Conservation (phyloP, 2,113 vertebrate species). For the Dasyornis broadbenti region DNA sequence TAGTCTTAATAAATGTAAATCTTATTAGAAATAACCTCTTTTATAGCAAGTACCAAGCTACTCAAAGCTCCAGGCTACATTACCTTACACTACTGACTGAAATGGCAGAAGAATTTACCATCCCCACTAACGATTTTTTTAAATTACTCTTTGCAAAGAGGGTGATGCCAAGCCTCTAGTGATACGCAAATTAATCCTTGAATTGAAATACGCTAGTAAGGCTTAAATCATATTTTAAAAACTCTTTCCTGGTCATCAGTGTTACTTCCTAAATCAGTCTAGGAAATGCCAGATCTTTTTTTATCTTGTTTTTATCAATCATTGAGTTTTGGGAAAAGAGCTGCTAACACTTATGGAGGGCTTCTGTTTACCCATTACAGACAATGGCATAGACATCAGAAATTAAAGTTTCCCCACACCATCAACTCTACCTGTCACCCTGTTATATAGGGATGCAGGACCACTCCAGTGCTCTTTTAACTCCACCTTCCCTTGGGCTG, state of each 20-base stretch:
- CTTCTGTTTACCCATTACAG: not conserved
- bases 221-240: not conserved
- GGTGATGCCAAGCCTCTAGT: not conserved
- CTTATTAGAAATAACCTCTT: conserved; percentile 37
- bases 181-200: not conserved
- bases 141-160: conserved; percentile 29
- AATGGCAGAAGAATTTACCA: conserved; percentile 40
- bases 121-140: conserved; percentile 25
- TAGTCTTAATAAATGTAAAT: conserved; percentile 48
- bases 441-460: not conserved
- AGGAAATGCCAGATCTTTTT: not conserved
- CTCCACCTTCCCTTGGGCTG: not conserved
- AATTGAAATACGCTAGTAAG: not conserved
- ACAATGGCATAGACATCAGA: not conserved
- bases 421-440: not conserved
- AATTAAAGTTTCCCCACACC: not conserved
- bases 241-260: not conserved
- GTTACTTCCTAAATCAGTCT: not conserved
- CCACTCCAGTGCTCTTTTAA: not conserved
- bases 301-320: not conserved
- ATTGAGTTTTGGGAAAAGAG: not conserved
- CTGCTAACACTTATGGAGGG: not conserved
- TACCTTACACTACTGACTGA: conserved; percentile 20
- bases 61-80: conserved; percentile 34
- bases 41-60: conserved; percentile 40